Evolutionary conservation across 1,140 invertebrate species (phyloP).

Genomic region (Zophobas atratus): DNA sequence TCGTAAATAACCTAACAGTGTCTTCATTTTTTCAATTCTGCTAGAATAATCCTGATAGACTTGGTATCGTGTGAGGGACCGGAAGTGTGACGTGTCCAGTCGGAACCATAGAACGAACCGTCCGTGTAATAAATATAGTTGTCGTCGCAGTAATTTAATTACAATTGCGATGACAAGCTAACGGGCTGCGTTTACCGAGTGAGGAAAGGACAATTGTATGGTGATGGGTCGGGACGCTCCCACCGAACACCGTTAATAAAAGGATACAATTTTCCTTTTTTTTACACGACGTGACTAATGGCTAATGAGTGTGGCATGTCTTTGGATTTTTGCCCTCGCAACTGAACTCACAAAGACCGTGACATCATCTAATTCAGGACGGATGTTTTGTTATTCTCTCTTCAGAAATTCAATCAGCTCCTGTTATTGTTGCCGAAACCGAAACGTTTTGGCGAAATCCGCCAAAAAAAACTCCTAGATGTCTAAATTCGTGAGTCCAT

Average conservation of each 20-base stretch:
- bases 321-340: slow-evolving; percentile 8
- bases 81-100: no score
- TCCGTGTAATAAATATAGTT: slow-evolving; percentile 16
- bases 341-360: slow-evolving; percentile 10
- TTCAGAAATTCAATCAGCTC: slow-evolving; percentile 30
- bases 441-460: slow-evolving; percentile 11
- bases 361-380: slow-evolving; percentile 28
- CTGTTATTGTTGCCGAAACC: slow-evolving; percentile 20
- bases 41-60: no score
- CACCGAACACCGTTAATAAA: slow-evolving; percentile 28
- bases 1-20: no score
- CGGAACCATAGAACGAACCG: not conserved
- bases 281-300: slow-evolving; percentile 28
- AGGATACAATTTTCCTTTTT: slow-evolving; percentile 15
- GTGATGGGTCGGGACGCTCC: slow-evolving; percentile 12
- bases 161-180: slow-evolving; percentile 12
- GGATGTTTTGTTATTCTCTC: slow-evolving; percentile 28
- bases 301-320: slow-evolving; percentile 30
- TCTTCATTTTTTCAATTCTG: no score
- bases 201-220: not conserved
- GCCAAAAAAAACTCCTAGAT: not conserved
- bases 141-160: slow-evolving; percentile 19
- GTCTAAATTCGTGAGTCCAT: slow-evolving; percentile 21
- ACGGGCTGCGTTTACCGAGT: not conserved
- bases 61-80: no score